Conservation (phyloP, 2,888 invertebrate species). For the Nemoura dubitans region DNA sequence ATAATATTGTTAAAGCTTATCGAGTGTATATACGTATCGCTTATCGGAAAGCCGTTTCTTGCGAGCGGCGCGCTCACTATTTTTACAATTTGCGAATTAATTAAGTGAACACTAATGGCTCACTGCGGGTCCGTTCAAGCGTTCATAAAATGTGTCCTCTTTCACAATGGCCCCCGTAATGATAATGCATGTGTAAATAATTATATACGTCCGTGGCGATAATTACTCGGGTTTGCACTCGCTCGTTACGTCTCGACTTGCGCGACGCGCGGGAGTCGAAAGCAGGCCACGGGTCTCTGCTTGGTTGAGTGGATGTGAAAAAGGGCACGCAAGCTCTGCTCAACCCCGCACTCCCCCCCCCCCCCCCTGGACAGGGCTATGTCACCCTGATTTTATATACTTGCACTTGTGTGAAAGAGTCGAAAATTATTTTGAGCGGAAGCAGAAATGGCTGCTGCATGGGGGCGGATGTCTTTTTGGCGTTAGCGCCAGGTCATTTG, state of each 20-base stretch:
- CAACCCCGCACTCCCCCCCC: background rate
- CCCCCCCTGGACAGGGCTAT: background rate
- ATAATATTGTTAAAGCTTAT: background rate
- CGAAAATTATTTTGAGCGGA: background rate
- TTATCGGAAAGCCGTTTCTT: background rate
- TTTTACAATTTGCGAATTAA: constrained; percentile 23
- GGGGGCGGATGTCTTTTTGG: background rate
- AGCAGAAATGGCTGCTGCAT: background rate
- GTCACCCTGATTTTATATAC: background rate
- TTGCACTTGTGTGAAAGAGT: background rate
- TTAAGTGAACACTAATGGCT: constrained; percentile 32
- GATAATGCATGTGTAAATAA: constrained; percentile 41
- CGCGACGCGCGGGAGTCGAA: constrained; percentile 16
- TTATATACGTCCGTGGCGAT: constrained; percentile 14
- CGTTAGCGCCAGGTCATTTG: background rate
- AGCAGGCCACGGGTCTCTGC: background rate
- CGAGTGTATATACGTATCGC: background rate
- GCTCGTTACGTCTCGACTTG: constrained; percentile 32
- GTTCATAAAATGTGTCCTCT: constrained; percentile 23
- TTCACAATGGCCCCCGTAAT: constrained; percentile 30
- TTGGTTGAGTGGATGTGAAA: background rate
- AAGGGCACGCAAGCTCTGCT: background rate
- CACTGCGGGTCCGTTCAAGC: constrained; percentile 1
- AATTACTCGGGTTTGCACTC: constrained; percentile 36
- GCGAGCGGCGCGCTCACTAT: background rate